Evolutionary conservation across 2,113 vertebrate genomes (phyloP), one percentile per base, ranked within the genome.

Genomic region (Oostethus manadensis): DNA sequence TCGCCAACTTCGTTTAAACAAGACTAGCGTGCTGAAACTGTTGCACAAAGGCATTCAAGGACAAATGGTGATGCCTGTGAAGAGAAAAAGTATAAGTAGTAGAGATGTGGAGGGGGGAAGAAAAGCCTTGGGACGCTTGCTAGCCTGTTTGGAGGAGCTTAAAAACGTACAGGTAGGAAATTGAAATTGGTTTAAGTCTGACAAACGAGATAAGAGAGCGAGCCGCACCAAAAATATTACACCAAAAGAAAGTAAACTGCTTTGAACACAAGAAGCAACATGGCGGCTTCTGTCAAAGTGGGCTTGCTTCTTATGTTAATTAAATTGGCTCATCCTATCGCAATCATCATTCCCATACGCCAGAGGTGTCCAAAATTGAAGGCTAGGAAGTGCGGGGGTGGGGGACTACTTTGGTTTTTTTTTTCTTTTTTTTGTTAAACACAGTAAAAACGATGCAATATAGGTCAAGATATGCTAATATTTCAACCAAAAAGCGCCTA

Each of bases 191-290:
- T 55, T 14, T 20, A 15, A 38, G 53, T 40, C 53, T 55, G 18
- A 55, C 20, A 55, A 55, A 3, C 1, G 33, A 55, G 18, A 40
- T 55, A 54, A 38, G 51, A 18, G 13, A 54, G 51, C 8, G 49
- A 51, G n/a, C 13, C 18, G 53, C 53, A 15, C 33, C 40, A 18
- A 55, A 55, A 21, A 14, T n/a, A 21, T 55, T 55, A 17, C 40
- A 18, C 53, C 53, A 55, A 40, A 55, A 42, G 38, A 42, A 55
- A 55, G 53, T 42, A 55, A 55, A 55, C n/a, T 17, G n/a, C 53
- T 55, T 40, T 55, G 35, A 55, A 55, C 53, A 55, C 35, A 21
- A 40, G 15, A 10, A 18, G 53, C 33, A 38, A 20, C 51, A 38
- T 55, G 33, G 51, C 22, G 11, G 51, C n/a, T 40, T 33, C 51